A percentile compares a stretch with the other conserved stretches of the same genome.
Evolutionary conservation across 2,113 vertebrate genomes (phyloP).

Genomic region (Tympanuchus pallidicinctus): DNA sequence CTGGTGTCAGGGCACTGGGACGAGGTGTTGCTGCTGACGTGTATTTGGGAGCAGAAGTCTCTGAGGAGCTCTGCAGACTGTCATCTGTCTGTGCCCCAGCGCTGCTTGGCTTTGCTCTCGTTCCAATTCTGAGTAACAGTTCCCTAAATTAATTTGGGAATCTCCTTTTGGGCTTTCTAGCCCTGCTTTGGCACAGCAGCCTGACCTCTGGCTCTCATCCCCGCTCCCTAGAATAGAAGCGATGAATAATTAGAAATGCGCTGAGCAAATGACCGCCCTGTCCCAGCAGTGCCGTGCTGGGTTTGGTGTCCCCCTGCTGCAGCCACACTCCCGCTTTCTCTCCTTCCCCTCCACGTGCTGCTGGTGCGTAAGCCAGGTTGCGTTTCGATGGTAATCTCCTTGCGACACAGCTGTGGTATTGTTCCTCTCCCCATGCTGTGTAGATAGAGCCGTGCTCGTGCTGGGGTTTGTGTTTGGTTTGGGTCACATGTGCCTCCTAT

Average conservation of each 20-base stretch:
- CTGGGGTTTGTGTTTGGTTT: neutral
- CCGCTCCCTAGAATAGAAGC: constrained; percentile 18
- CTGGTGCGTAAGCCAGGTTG: neutral
- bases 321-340: neutral
- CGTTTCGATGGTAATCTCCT: neutral
- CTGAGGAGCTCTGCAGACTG: neutral
- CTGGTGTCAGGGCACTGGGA: neutral
- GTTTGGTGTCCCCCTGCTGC: neutral
- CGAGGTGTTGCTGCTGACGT: neutral
- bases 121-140: constrained; percentile 4
- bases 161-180: constrained; percentile 57
- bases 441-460: neutral
- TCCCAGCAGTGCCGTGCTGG: neutral
- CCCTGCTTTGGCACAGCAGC: constrained; percentile 4
- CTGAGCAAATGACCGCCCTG: neutral
- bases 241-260: neutral
- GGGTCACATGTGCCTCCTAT: neutral
- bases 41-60: constrained; percentile 48
- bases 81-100: neutral
- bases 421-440: neutral
- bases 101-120: neutral
- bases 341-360: rapidly evolving
- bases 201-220: neutral
- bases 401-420: neutral
- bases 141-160: constrained; percentile 39